Evolutionary conservation across 2,888 invertebrate genomes (phyloP).

Genomic region (Sinelater perroti): DNA sequence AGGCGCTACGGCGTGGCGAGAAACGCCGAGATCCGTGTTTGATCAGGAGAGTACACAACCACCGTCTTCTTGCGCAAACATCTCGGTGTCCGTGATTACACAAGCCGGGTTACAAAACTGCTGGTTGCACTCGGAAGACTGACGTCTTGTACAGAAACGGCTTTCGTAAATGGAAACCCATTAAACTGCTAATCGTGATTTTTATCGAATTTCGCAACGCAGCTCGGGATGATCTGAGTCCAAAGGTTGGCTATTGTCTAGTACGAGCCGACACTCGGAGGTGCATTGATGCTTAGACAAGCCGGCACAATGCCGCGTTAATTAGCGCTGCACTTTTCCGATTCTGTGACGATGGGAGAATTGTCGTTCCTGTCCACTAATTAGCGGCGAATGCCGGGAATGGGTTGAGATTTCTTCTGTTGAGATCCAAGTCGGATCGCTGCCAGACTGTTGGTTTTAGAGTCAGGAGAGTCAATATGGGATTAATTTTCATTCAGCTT

Average conservation of each 20-base stretch:
- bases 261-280: neutral
- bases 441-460: neutral
- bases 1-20: constrained; percentile 9
- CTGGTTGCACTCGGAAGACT: constrained; percentile 8
- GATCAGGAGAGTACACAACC: constrained; percentile 19
- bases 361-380: no score
- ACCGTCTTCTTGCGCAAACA: constrained; percentile 19
- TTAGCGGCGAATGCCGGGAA: no score
- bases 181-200: constrained; percentile 3
- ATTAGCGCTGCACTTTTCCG: neutral
- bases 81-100: constrained; percentile 21
- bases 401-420: no score
- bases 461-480: neutral
- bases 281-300: neutral
- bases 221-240: constrained; percentile 3
- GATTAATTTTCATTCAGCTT: constrained; percentile 5
- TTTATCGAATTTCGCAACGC: constrained; percentile 8
- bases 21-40: constrained; percentile 16
- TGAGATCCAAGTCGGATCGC: neutral
- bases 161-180: constrained; percentile 18
- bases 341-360: neutral
- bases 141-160: constrained; percentile 16
- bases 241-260: constrained; percentile 20
- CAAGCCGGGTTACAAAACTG: constrained; percentile 13
- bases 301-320: neutral